Evolutionary conservation across 2,797 vertebrate genomes (phyloP).

Genomic region (Spinibarbus caldwelli): DNA sequence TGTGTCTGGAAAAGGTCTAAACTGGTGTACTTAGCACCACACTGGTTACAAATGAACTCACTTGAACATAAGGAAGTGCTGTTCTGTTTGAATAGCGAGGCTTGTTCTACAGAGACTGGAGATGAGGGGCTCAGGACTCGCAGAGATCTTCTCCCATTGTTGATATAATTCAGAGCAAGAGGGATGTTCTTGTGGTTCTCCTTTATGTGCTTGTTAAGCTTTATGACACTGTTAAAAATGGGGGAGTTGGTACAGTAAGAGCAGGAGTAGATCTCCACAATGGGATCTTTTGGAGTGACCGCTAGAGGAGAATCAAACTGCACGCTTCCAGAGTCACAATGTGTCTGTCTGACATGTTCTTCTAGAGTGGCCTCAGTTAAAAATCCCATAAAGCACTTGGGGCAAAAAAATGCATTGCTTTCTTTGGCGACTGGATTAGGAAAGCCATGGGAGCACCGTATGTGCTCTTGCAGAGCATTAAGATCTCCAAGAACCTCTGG

Average conservation of each 20-base stretch:
- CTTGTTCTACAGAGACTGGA: constrained; percentile 90
- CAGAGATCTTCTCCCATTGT: constrained; percentile 93
- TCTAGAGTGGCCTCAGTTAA: constrained; percentile 96
- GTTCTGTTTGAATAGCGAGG: constrained; percentile 90
- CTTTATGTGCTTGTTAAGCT: constrained; percentile 98
- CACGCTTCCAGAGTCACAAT: constrained; percentile 93
- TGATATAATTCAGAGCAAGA: constrained; percentile 95
- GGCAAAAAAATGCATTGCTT: constrained; percentile 99
- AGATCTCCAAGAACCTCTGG: constrained; percentile 94
- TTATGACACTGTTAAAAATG: constrained; percentile 97
- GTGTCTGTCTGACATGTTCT: constrained; percentile 97
- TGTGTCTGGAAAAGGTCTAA: constrained; percentile 98
- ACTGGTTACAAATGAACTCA: constrained; percentile 99
- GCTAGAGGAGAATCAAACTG: constrained; percentile 95
- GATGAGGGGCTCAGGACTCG: constrained; percentile 95
- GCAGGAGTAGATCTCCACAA: constrained; percentile 98
- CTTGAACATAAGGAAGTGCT: constrained; percentile 84
- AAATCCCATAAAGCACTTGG: constrained; percentile 99
- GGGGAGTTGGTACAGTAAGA: constrained; percentile 99
- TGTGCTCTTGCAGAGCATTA: constrained; percentile 97
- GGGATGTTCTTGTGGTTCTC: constrained; percentile 99
- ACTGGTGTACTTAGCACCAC: constrained; percentile 95
- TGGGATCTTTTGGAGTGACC: constrained; percentile 94
- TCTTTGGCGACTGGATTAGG: constrained; percentile 94
- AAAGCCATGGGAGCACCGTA: constrained; percentile 95